These are phyloP conservation scores for Catharus minimus DNA, from an alignment of 2,113 vertebrate genomes.

Conservation along the genomic window DNA sequence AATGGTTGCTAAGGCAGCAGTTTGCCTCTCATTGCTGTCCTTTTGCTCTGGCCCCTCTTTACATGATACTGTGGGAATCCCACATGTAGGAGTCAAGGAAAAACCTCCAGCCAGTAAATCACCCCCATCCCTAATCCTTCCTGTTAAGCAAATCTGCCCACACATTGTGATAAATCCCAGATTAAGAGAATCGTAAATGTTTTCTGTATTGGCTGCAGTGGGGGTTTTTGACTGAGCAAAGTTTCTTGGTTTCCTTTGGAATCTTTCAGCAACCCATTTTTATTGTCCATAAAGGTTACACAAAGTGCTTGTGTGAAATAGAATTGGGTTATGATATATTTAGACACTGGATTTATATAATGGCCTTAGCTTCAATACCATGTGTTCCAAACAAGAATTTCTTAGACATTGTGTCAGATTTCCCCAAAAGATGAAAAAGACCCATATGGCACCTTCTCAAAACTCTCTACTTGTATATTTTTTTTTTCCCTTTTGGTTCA, in stretches of 20 bases:
- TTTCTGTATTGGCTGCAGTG: background rate
- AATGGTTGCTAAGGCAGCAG: conserved; percentile 23
- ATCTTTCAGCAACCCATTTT: background rate
- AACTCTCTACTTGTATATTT: background rate
- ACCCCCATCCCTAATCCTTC: background rate
- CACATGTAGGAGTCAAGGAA: background rate
- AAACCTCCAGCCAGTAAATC: background rate
- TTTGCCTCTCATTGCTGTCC: background rate
- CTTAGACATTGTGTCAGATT: background rate
- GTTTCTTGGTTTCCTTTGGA: background rate
- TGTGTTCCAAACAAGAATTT: background rate
- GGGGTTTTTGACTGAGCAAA: background rate
- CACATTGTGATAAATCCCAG: background rate
- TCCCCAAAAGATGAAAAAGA: background rate
- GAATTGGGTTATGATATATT: background rate
- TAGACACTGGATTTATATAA: background rate
- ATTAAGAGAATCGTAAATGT: background rate
- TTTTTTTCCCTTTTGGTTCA: background rate
- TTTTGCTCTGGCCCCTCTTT: background rate
- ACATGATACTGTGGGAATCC: background rate
- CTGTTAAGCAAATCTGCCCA: background rate
- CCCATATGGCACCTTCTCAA: background rate
- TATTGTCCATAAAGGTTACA: background rate
- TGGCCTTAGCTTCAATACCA: background rate
- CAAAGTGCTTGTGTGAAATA: background rate